A percentile compares a stretch with the other conserved stretches of the same genome.
These are phyloP conservation scores for Orchestia grillus DNA, from an alignment of 1,140 invertebrate species.

Conservation along the genomic window DNA sequence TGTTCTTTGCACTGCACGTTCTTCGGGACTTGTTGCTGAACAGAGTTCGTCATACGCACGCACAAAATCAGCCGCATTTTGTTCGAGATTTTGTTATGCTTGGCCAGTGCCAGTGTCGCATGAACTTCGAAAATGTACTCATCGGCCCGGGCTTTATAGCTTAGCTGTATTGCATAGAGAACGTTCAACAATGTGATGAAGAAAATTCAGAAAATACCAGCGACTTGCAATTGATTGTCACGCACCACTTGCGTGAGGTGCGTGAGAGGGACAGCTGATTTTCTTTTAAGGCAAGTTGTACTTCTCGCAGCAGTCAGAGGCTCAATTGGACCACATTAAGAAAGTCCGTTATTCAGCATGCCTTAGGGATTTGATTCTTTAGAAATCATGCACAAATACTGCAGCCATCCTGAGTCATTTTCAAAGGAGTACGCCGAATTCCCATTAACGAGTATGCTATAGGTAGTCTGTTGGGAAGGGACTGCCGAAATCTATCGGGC, in stretches of 20 bases:
- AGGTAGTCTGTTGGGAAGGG: too few relatives aligned
- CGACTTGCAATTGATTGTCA: neutral
- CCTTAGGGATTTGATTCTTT: too few relatives aligned
- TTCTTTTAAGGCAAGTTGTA: neutral
- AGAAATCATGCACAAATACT: too few relatives aligned
- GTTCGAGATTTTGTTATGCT: neutral
- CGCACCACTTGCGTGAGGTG: neutral
- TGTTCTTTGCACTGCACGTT: too few relatives aligned
- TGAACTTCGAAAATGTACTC: neutral
- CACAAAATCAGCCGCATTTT: neutral
- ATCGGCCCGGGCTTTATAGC: neutral
- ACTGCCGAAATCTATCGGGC: too few relatives aligned
- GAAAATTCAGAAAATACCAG: neutral
- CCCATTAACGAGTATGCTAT: too few relatives aligned
- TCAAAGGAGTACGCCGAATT: too few relatives aligned
- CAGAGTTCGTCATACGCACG: neutral
- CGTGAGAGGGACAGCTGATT: neutral
- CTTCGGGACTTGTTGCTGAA: neutral
- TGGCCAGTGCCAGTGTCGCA: neutral
- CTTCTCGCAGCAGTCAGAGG: too few relatives aligned
- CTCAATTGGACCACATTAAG: too few relatives aligned
- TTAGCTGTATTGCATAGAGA: neutral
- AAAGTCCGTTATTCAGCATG: too few relatives aligned
- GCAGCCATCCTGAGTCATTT: too few relatives aligned
- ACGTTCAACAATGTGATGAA: neutral